phyloP scores from a whole-genome alignment of 2,888 invertebrate genomes.

The Escarpia spicata region DNA sequence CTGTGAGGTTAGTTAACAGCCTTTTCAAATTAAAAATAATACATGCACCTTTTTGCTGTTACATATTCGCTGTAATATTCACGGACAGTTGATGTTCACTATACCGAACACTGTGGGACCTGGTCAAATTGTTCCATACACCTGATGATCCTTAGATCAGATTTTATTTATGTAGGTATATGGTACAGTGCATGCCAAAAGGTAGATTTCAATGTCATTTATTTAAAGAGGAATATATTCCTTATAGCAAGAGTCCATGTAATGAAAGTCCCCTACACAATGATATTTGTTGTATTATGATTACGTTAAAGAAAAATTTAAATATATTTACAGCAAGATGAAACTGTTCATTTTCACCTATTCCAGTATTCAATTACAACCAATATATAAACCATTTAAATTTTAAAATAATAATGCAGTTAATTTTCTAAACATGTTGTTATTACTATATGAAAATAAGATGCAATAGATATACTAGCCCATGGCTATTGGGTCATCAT shows the following conservation, averaged over 20 bases:
- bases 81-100: not conserved
- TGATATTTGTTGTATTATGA: not conserved
- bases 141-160: too few species aligned
- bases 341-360: not conserved
- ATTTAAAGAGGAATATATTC: too few species aligned
- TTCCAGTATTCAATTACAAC: not conserved
- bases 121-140: too few species aligned
- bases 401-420: slow-evolving; percentile 19
- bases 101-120: too few species aligned
- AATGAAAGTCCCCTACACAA: not conserved
- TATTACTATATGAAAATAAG: not conserved
- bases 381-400: not conserved
- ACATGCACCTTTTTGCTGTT: not conserved
- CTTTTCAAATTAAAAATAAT: too few species aligned
- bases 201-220: too few species aligned
- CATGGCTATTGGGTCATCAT: slow-evolving; percentile 77
- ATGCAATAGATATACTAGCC: slow-evolving; percentile 45
- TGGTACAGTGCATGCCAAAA: too few species aligned
- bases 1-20: not conserved
- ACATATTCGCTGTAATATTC: not conserved
- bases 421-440: not conserved
- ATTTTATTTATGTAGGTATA: too few species aligned
- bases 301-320: not conserved
- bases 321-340: not conserved
- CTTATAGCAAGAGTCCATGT: too few species aligned